Percentiles rank a stretch among this genome's conserved stretches.
phyloP scores from a whole-genome alignment of 2,888 invertebrate species.

The Aphrophora alni region DNA sequence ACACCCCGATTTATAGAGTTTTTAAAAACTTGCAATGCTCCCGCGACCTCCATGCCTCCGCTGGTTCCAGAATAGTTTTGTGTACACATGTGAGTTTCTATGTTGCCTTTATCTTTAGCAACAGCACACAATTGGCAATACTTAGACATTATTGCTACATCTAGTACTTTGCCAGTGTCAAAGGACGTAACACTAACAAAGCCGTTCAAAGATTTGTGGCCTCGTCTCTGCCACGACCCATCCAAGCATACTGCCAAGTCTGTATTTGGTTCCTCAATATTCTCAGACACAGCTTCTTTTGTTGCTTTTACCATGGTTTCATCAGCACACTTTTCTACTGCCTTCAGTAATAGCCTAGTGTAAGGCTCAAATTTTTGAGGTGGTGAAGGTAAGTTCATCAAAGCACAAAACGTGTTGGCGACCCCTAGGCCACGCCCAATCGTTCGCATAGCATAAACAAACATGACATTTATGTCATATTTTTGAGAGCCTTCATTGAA shows the following conservation, averaged over 20 bases:
- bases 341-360: no score
- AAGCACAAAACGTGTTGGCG: conserved; percentile 13
- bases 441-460: conserved; percentile 22
- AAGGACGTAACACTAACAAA: conserved; percentile 17
- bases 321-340: conserved; percentile 12
- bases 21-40: neutral
- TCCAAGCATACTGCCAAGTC: neutral
- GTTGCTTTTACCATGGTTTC: conserved; percentile 23
- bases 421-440: conserved; percentile 19
- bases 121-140: neutral
- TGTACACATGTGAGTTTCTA: no score
- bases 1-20: neutral
- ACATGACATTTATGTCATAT: conserved; percentile 29
- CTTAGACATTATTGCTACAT: conserved; percentile 24
- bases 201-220: conserved; percentile 21
- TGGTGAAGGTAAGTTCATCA: conserved; percentile 19
- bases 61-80: no score
- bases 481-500: no score
- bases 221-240: conserved; percentile 15
- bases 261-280: neutral
- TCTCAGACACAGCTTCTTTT: conserved; percentile 11
- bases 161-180: conserved; percentile 28
- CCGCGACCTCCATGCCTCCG: no score
- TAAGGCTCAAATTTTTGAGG: conserved; percentile 3
- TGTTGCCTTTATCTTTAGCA: no score